A percentile compares a stretch with the other conserved stretches of the same genome.
phyloP scores from a whole-genome alignment of 2,797 vertebrate genomes.

The Alfaro cultratus region DNA sequence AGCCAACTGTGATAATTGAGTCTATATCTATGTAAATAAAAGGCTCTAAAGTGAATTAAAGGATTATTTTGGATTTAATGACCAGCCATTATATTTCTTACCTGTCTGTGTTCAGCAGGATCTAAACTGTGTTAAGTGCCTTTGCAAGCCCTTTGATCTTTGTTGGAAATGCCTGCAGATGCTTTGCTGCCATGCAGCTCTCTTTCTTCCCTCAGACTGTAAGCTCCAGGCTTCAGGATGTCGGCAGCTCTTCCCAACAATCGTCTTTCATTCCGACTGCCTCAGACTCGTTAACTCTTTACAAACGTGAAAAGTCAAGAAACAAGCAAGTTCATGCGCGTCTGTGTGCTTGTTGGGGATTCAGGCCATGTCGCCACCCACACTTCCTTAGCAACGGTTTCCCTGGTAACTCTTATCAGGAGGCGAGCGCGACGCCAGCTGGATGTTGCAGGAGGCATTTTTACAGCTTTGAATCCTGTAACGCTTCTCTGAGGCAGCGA shows the following conservation, averaged over 20 bases:
- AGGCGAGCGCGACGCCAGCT: slow-evolving; percentile 65
- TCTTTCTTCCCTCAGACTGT: not conserved
- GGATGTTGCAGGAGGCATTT: slow-evolving; percentile 56
- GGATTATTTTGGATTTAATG: not conserved
- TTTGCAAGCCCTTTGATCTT: slow-evolving; percentile 12
- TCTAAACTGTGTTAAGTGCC: not conserved
- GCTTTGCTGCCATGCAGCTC: slow-evolving; percentile 5
- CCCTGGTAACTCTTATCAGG: slow-evolving; percentile 76
- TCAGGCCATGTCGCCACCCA: slow-evolving; percentile 62
- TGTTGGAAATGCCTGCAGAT: slow-evolving; percentile 9
- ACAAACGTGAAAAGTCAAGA: slow-evolving; percentile 32
- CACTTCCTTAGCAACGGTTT: slow-evolving; percentile 79
- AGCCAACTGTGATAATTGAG: not conserved
- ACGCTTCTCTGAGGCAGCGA: slow-evolving; percentile 34
- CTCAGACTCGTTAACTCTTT: slow-evolving; percentile 54
- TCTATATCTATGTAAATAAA: not conserved
- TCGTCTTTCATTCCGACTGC: slow-evolving; percentile 12
- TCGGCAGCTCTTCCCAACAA: slow-evolving; percentile 3
- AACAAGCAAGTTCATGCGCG: slow-evolving; percentile 2
- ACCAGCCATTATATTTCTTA: not conserved
- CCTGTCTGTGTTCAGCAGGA: not conserved
- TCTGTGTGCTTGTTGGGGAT: slow-evolving; percentile 36
- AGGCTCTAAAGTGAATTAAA: not conserved
- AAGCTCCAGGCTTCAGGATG: not conserved
- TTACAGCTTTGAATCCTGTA: slow-evolving; percentile 53